Conservation (phyloP, 2,113 vertebrate genomes). For the Pyxicephalus adspersus region DNA sequence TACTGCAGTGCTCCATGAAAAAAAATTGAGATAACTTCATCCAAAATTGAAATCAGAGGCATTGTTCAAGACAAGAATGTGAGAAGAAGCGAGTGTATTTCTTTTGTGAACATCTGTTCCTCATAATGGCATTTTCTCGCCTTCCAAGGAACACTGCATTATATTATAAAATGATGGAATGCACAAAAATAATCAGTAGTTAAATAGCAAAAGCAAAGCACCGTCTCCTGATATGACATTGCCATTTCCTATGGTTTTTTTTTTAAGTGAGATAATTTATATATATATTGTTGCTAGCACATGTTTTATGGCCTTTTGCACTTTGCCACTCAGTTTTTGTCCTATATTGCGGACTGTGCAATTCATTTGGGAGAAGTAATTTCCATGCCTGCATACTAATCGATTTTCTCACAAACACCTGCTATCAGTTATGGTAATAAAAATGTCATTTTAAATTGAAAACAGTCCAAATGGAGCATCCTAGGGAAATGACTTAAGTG, state of each 20-base stretch:
- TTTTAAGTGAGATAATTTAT: conserved; percentile 70
- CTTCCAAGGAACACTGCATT: conserved; percentile 60
- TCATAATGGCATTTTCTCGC: conserved; percentile 60
- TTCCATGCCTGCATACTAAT: conserved; percentile 84
- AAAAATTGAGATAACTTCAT: conserved; percentile 60
- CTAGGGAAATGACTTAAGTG: conserved; percentile 82
- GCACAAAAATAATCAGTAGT: conserved; percentile 48
- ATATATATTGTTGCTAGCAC: conserved; percentile 70
- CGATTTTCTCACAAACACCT: conserved; percentile 83
- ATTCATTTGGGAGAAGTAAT: conserved; percentile 83
- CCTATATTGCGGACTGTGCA: conserved; percentile 77
- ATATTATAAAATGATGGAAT: conserved; percentile 58
- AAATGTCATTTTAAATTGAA: conserved; percentile 82
- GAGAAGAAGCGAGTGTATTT: conserved; percentile 62
- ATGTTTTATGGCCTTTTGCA: conserved; percentile 72
- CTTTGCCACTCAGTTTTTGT: conserved; percentile 75
- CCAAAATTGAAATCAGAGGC: conserved; percentile 68
- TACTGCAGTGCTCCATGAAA: conserved; percentile 13
- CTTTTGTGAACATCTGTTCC: conserved; percentile 62
- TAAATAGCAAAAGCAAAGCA: conserved; percentile 49
- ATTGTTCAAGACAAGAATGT: conserved; percentile 66
- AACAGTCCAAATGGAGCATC: conserved; percentile 79
- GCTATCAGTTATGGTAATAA: conserved; percentile 85
- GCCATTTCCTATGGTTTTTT: conserved; percentile 64
- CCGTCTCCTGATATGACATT: conserved; percentile 61